Evolutionary conservation across 2,888 invertebrate genomes (phyloP), one percentile per base, ranked within the genome.

Genomic region (Torymus texanus): DNA sequence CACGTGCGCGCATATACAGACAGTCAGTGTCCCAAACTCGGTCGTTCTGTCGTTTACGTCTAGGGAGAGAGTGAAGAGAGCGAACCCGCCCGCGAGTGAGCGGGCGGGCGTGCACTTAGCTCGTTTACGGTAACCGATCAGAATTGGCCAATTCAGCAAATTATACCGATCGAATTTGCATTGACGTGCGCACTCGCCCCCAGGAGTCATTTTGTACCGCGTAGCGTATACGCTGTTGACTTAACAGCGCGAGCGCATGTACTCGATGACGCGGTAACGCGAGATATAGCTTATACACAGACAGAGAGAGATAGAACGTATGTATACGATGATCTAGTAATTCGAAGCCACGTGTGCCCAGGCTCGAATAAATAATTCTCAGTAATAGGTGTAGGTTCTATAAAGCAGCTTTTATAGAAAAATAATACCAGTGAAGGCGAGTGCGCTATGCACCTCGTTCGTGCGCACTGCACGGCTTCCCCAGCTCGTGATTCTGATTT

Each of bases 81-180:
- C 5, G 41, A 8, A 5, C 5, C 5, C 21, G 2, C 21, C 21
- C 21, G 21, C 21, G 41, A 41, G 41, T 5, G 29, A 72, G 12
- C 2, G 3, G 1, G 58, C 55, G n/a, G 14, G 50, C 50, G 16
- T 59, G 66, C 50, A 66, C 51, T 65, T 59, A 59, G 66, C 12
- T 58, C 24, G 65, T 29, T 75, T 24, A 53, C 51, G n/a, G 56
- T 16, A 75, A 66, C 65, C n/a, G 59, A 66, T 75, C 58, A n/a
- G 55, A 16, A 29, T 63, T 62, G 21, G 21, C 21, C 72, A 63
- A 56, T 75, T 51, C 59, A 66, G 66, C 59, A 24, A 65, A 75
- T 75, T 66, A 75, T 75, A 59, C 51, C 59, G 51, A 67, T 66
- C 75, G 24, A 75, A 75, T 66, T 75, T 51, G 66, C 66, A 50